Evolutionary conservation across 2,113 vertebrate genomes (phyloP).

Genomic region (Dolichallabes microphthalmus): DNA sequence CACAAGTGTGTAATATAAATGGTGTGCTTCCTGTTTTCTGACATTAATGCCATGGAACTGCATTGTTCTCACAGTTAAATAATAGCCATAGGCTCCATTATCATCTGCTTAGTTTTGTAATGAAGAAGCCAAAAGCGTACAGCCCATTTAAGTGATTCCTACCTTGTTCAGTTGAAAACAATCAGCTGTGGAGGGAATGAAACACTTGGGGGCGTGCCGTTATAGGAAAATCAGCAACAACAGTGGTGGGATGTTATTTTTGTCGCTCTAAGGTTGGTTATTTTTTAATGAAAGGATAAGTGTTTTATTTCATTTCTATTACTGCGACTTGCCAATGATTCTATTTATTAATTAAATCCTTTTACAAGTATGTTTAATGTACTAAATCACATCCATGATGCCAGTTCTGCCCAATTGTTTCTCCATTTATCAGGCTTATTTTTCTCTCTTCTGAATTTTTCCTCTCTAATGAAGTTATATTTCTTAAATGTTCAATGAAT

Average conservation of each 20-base stretch:
- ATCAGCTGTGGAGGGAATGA: background rate
- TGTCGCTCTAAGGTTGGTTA: background rate
- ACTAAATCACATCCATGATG: background rate
- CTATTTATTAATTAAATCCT: background rate
- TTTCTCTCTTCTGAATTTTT: background rate
- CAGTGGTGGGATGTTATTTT: background rate
- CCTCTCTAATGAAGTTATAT: background rate
- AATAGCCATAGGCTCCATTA: background rate
- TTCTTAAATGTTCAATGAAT: background rate
- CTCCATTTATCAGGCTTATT: background rate
- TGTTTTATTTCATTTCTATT: background rate
- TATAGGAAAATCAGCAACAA: background rate
- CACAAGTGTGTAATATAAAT: conserved; percentile 2
- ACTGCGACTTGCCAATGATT: background rate
- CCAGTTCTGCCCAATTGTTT: background rate
- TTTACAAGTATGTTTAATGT: background rate
- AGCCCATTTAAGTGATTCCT: background rate
- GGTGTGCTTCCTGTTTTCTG: background rate
- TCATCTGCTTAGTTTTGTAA: background rate
- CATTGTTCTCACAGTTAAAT: conserved; percentile 1
- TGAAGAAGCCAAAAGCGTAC: background rate
- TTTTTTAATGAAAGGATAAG: background rate
- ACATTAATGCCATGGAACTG: background rate
- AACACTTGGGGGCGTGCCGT: background rate
- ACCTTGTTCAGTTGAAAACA: background rate